Percentiles rank a stretch among this genome's conserved stretches.
Evolutionary conservation across 2,113 vertebrate species (phyloP).

Genomic region (Eidolon helvum): DNA sequence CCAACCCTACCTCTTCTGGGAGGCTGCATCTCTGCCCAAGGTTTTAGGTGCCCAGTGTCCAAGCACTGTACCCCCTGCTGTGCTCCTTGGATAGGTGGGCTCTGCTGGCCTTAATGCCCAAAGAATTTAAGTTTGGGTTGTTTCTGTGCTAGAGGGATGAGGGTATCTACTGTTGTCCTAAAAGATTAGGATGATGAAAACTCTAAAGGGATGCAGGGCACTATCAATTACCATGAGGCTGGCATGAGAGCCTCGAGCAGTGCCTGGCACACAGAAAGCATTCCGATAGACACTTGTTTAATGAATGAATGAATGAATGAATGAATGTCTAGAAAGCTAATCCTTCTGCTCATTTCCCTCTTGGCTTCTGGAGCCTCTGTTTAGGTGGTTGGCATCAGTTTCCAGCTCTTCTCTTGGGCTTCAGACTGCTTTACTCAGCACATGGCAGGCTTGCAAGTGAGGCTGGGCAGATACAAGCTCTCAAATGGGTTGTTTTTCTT

Average conservation of each 20-base stretch:
- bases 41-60: background rate
- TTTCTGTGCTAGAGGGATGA: background rate
- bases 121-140: background rate
- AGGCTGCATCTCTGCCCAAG: slow-evolving; percentile 21
- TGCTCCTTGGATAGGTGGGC: background rate
- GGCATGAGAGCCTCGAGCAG: background rate
- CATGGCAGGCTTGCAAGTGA: background rate
- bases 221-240: background rate
- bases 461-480: background rate
- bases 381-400: background rate
- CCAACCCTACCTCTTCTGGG: slow-evolving; percentile 57
- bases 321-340: background rate
- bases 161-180: background rate
- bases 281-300: background rate
- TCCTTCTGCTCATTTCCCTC: background rate
- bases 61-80: too few relatives aligned
- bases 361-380: background rate
- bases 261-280: background rate
- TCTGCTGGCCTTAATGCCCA: background rate
- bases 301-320: background rate
- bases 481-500: background rate
- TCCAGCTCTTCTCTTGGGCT: background rate
- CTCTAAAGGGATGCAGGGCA: background rate
- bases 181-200: background rate
- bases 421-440: background rate